phyloP scores from a whole-genome alignment of 2,113 vertebrate species.

The Bothrops jararaca region DNA sequence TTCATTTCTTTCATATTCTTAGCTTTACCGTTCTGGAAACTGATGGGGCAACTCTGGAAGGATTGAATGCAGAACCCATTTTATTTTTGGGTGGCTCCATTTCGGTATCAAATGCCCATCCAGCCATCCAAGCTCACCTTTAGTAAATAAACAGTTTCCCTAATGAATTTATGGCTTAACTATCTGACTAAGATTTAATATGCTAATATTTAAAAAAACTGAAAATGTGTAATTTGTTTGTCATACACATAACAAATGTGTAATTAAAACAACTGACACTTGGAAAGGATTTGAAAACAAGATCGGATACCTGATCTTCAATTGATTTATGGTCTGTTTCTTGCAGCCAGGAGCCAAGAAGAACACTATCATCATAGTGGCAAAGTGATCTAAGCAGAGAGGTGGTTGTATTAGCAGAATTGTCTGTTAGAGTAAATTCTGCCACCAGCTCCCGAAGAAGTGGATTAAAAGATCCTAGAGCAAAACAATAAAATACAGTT shows the following conservation, averaged over 20 bases:
- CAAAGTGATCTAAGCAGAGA: conserved; percentile 95
- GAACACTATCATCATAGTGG: conserved; percentile 97
- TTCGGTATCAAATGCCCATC: not conserved
- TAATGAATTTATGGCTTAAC: not conserved
- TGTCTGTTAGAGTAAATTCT: conserved; percentile 97
- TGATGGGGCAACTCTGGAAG: not conserved
- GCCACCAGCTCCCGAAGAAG: conserved; percentile 94
- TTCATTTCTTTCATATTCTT: not conserved
- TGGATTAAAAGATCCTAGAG: conserved; percentile 89
- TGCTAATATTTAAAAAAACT: not conserved
- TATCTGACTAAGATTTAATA: no score
- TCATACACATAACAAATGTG: not conserved
- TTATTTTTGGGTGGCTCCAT: not conserved
- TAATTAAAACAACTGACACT: not conserved
- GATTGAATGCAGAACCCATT: not conserved
- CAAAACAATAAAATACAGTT: conserved; percentile 37
- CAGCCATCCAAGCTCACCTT: not conserved
- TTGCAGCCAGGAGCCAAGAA: conserved; percentile 98
- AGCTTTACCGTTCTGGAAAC: not conserved
- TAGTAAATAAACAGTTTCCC: not conserved
- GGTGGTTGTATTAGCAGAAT: conserved; percentile 96
- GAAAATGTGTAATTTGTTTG: not conserved
- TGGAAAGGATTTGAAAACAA: not conserved
- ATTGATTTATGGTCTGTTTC: conserved; percentile 99
- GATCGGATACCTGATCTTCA: conserved; percentile 87